Base-by-base conservation (phyloP, 2,113 vertebrate species). In the Apodemus speciosus region DNA sequence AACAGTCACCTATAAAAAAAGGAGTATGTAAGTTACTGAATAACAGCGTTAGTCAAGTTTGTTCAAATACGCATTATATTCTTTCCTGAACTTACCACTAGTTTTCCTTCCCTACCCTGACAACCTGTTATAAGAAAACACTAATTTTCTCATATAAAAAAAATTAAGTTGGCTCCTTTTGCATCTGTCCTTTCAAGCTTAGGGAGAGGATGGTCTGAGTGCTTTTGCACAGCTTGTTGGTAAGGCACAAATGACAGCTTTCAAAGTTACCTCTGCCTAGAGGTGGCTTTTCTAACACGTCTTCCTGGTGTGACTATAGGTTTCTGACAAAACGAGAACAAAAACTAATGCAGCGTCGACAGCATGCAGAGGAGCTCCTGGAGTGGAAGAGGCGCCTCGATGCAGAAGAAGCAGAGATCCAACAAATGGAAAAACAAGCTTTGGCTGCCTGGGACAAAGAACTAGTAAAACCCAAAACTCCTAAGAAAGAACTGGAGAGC, bases 291-390 rank as follows among this genome's bases (percentile, higher is more conserved):
- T 96, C 62, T 94, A 88, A 97, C 30, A 6, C 79, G 71, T 20
- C 83, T 90, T 71, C 66, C 14, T 96, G 68, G 60, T 96, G 51
- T 97, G 68, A 77, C 94, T 76, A 23, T 0, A 99, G 99, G 97
- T 99, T 99, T 97, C 98, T 99, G 66, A 99, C 99, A 0, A 99
- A 99, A 97, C 97, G 99, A 60, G 99, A 99, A 35, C 99, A 99
- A 97, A 99, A 99, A 96, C 98, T 99, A 87, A 99, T 99, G 98
- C 99, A 99, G 32, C 98, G 99, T 43, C 98, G 99, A 1, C 99
- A 98, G 15, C 99, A 99, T 9, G 99, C 99, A 0, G 99, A 99
- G 91, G 99, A 99, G 77, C 95, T 99, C 81, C 96, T 99, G 49
- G 98, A 99, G 94, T 99, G 99, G 99, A 99, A 99, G 83, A 98